phyloP scores from a whole-genome alignment of 2,113 vertebrate genomes.

The Dendrocopos noguchii region DNA sequence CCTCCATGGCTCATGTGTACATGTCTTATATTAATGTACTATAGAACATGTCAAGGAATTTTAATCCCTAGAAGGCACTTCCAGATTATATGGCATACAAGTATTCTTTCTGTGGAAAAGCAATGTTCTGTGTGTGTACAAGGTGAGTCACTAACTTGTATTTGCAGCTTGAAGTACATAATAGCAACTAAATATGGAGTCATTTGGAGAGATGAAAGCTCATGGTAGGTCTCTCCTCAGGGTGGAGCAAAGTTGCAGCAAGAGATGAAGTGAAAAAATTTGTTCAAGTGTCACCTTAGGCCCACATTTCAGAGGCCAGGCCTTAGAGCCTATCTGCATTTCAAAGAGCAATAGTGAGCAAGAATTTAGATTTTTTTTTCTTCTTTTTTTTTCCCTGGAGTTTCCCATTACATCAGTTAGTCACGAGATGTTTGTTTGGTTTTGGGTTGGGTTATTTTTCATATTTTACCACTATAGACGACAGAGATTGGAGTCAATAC shows the following conservation, averaged over 20 bases:
- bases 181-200: not conserved
- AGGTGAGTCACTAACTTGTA: not conserved
- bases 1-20: accelerated
- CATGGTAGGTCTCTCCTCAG: not conserved
- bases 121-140: not conserved
- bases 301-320: too few species aligned
- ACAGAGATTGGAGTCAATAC: too few species aligned
- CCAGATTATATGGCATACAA: not conserved
- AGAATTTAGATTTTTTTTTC: too few species aligned
- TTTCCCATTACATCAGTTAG: too few species aligned
- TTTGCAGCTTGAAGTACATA: not conserved
- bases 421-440: too few species aligned
- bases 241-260: not conserved
- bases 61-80: not conserved
- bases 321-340: too few species aligned
- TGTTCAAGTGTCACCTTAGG: not conserved
- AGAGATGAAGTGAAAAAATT: not conserved
- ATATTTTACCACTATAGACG: too few species aligned
- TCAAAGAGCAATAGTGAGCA: too few species aligned
- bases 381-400: too few species aligned
- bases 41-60: not conserved
- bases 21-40: not conserved
- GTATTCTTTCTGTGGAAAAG: not conserved
- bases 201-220: not conserved
- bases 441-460: too few species aligned